Evolutionary conservation across 2,113 vertebrate species (phyloP).

Genomic region (Rostratula benghalensis): DNA sequence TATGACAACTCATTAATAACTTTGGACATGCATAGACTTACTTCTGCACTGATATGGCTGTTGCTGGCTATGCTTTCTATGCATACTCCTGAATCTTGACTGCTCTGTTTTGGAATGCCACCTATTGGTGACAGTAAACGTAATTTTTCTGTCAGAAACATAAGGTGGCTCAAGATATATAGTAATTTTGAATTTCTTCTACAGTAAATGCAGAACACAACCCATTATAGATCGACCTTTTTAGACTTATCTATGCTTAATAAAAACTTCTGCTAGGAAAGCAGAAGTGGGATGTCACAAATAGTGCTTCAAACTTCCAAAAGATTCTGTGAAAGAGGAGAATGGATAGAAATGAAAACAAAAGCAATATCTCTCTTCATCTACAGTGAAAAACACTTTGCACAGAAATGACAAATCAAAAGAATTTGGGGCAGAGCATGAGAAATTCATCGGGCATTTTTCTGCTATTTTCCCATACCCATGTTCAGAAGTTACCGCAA

Average conservation of each 20-base stretch:
- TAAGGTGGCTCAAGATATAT: neutral
- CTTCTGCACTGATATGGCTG: neutral
- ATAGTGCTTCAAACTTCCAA: neutral
- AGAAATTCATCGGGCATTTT: neutral
- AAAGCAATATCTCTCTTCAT: neutral
- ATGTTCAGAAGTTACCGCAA: neutral
- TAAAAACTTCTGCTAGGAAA: neutral
- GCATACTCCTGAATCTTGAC: neutral
- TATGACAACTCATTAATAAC: neutral
- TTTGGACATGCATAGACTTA: neutral
- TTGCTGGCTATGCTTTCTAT: neutral
- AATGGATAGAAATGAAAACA: neutral
- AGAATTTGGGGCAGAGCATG: neutral
- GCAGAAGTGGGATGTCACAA: neutral
- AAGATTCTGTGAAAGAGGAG: neutral
- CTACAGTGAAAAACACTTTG: neutral
- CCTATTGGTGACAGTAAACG: neutral
- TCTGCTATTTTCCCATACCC: neutral
- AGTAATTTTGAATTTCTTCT: neutral
- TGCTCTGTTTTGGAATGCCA: slow-evolving; percentile 45
- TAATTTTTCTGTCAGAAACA: neutral
- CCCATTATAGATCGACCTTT: neutral
- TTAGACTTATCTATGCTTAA: neutral
- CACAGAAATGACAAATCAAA: neutral
- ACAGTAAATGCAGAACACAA: neutral